Base-by-base conservation (phyloP, 2,888 invertebrate genomes). In the Torymus aiolomorphi region DNA sequence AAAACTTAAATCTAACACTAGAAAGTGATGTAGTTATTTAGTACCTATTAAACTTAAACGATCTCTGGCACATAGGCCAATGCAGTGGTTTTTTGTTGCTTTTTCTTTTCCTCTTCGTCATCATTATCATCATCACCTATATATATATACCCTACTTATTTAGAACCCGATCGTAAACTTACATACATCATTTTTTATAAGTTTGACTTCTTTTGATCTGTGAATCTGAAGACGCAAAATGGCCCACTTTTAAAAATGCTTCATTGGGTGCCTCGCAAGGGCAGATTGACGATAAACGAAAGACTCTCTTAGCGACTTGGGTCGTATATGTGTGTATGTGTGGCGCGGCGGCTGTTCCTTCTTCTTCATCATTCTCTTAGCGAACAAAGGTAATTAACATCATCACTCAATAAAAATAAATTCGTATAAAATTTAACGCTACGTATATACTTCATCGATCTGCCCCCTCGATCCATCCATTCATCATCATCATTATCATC, bases 1-100 rank as follows among this genome's bases (percentile, higher is more conserved):
- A 89, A 88, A 89, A 89, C 86, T 88, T 89, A 81, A 89, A 88
- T 85, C 85, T 85, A 86, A 85, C 84, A 83, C 87, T 89, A 87
- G 86, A 86, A 86, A 85, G 85, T 87, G 86, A 87, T 88, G 88
- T 85, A 87, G 86, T 42, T 87, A 87, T 88, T 86, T 86, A 87
- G 84, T 88, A 87, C 84, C 88, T 89, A 88, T 85, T 85, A 85
- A 89, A 89, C 86, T 87, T 88, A 87, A 88, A 87, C 84, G 85
- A 86, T 85, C 80, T 84, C 79, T 84, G 85, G 85, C 85, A 80
- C 82, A 80, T 79, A 80, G 84, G 85, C 86, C 85, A 85, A 51
- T 67, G 66, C 69, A 71, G 70, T 67, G 80, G 61, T 71, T 73
- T 78, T 61, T 73, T 61, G n/a, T 42, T 42, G 8, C 8, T 42